Percentiles rank a stretch among this genome's conserved stretches.
Conservation (phyloP, 2,113 vertebrate genomes). For the Thinocorus orbignyianus region DNA sequence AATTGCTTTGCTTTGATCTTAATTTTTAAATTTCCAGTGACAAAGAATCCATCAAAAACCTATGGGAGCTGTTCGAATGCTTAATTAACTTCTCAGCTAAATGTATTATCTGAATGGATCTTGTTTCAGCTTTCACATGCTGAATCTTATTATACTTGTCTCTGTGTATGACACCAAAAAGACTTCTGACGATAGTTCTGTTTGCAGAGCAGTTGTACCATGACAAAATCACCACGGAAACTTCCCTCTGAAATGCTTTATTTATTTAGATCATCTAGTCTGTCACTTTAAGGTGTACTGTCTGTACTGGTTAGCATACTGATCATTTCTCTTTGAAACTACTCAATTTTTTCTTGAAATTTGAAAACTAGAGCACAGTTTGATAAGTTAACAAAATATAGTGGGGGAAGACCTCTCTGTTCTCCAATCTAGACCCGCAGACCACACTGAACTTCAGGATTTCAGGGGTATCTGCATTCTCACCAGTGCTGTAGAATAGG, state of each 20-base stretch:
- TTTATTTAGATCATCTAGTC: background rate
- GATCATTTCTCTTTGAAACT: background rate
- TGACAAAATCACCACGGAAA: background rate
- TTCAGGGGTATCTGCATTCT: background rate
- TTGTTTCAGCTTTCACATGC: background rate
- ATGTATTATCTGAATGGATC: background rate
- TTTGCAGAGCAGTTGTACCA: background rate
- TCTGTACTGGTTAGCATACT: background rate
- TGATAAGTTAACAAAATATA: background rate
- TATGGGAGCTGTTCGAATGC: background rate
- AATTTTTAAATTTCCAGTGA: background rate
- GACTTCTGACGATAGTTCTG: background rate
- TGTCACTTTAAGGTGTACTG: background rate
- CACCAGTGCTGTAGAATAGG: background rate
- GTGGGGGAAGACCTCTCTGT: background rate
- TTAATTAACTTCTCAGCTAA: background rate
- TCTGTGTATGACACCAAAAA: background rate
- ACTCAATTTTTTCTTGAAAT: background rate
- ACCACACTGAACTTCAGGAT: background rate
- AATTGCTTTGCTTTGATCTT: background rate
- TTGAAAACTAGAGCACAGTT: background rate
- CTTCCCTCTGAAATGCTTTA: background rate
- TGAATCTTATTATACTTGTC: background rate
- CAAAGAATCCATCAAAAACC: background rate
- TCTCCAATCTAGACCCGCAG: background rate